phyloP scores from a whole-genome alignment of 2,888 invertebrate species.

The Drosophila setosimentum region DNA sequence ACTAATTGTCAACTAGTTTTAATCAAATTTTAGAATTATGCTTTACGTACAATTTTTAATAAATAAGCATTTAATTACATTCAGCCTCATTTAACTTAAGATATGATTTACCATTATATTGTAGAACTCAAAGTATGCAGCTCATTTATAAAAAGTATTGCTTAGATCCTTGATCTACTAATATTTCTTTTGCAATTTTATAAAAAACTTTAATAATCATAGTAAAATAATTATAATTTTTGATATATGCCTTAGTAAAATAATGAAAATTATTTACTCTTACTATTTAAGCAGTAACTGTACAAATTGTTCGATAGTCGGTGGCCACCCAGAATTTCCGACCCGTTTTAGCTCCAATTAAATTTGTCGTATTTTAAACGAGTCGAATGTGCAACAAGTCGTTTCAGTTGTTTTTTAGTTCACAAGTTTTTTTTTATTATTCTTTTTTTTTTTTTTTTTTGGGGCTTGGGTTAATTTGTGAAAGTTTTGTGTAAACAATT shows the following conservation, averaged over 20 bases:
- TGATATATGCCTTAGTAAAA: not conserved
- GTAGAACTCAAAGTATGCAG: fast-evolving
- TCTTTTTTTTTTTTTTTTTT: constrained; percentile 29
- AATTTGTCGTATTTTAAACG: constrained; percentile 76
- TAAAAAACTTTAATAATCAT: not conserved
- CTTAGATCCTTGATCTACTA: not conserved
- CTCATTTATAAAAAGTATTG: not conserved
- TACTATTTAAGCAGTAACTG: not conserved
- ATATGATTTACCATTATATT: not conserved
- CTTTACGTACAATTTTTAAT: not conserved
- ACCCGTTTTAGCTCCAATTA: constrained; percentile 69
- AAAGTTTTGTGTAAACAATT: constrained; percentile 80
- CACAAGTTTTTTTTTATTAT: constrained; percentile 46
- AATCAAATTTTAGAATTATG: not conserved
- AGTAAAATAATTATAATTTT: not conserved
- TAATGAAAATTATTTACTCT: not conserved
- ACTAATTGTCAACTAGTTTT: not conserved
- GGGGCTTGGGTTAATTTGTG: constrained; percentile 71
- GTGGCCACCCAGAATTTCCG: constrained; percentile 72
- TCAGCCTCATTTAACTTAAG: not conserved
- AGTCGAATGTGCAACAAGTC: constrained; percentile 57
- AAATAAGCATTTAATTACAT: not conserved
- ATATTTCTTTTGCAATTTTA: not conserved
- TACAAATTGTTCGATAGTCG: constrained; percentile 40
- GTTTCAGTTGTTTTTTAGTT: constrained; percentile 44